Base-by-base conservation (phyloP, 2,113 vertebrate species). In the Excalfactoria chinensis region DNA sequence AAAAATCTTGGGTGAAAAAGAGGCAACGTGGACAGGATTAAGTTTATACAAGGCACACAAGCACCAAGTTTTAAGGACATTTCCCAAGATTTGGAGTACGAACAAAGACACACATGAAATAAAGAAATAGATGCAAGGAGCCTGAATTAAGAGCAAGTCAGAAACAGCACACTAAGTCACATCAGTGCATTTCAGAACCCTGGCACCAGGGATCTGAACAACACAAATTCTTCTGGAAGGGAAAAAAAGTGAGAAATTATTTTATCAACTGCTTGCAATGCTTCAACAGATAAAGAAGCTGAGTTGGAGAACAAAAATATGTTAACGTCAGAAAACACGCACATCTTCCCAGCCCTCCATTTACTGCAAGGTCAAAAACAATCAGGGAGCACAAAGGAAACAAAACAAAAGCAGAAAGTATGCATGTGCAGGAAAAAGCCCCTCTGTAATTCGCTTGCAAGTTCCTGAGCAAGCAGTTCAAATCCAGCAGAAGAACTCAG, bases 291-390 rank as follows among this genome's bases (percentile, higher is more conserved):
- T 67, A 46, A 91, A 86, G 56, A 59, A 37, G 20, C 10, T 22
- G 43, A 64, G 7, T 35, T 40, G 80, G 25, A 71, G 35, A 63
- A 86, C 8, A 85, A 43, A 90, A 40, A 26, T 23, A 40, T 0
- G 0, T 76, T 11, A 30, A 12, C 2, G 1, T 20, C 72, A 69
- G 22, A 84, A 40, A 17, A 81, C 40, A 84, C 0, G 1, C 43
- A 44, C 19, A 13, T 71, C n/a, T 76, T n/a, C 8, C 9, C 2
- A 3, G 19, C 59, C 53, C 82, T 58, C 49, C 59, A 8, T 25
- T 82, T 64, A 55, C 43, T 73, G 88, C 63, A 94, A 92, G 76
- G 76, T 88, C 84, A 92, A 56, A 82, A 86, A 0, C 74, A 88
- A 71, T 23, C 4, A 14, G 58, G 40, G 44, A 25, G 22, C 21